A percentile compares a stretch with the other conserved stretches of the same genome.
These are phyloP conservation scores for Perccottus glenii DNA, from an alignment of 2,113 vertebrate genomes.

Conservation along the genomic window DNA sequence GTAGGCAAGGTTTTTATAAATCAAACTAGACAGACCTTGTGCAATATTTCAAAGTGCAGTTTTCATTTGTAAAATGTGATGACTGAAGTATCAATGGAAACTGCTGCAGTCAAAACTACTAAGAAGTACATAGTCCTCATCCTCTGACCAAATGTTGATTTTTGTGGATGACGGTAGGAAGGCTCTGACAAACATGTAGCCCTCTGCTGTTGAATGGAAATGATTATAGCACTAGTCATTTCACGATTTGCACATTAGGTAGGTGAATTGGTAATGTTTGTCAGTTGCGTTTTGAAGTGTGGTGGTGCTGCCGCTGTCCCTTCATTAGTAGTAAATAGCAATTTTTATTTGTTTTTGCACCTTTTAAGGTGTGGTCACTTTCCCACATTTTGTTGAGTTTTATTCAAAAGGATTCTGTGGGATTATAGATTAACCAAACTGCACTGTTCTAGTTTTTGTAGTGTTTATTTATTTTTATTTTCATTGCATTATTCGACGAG, in stretches of 20 bases:
- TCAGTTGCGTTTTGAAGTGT: not conserved
- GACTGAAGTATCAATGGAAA: not conserved
- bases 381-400: slow-evolving; percentile 11
- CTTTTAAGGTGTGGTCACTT: slow-evolving; percentile 28
- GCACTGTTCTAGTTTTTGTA: slow-evolving; percentile 46
- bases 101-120: too few relatives aligned
- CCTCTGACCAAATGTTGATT: not conserved
- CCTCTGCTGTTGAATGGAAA: not conserved
- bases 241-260: not conserved
- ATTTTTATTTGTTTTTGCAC: slow-evolving; percentile 48
- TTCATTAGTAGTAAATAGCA: slow-evolving; percentile 39
- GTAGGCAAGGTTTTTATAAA: too few relatives aligned
- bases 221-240: not conserved
- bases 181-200: not conserved
- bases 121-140: not conserved
- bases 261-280: not conserved
- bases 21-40: not conserved
- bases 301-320: slow-evolving; percentile 14
- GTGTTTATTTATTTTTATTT: slow-evolving; percentile 19
- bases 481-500: slow-evolving; percentile 16
- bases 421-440: slow-evolving; percentile 15
- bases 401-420: slow-evolving; percentile 13
- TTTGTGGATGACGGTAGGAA: not conserved
- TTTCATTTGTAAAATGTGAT: too few relatives aligned
- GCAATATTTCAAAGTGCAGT: not conserved